phyloP scores from a whole-genome alignment of 2,113 vertebrate species.

The Ceratotherium simum region DNA sequence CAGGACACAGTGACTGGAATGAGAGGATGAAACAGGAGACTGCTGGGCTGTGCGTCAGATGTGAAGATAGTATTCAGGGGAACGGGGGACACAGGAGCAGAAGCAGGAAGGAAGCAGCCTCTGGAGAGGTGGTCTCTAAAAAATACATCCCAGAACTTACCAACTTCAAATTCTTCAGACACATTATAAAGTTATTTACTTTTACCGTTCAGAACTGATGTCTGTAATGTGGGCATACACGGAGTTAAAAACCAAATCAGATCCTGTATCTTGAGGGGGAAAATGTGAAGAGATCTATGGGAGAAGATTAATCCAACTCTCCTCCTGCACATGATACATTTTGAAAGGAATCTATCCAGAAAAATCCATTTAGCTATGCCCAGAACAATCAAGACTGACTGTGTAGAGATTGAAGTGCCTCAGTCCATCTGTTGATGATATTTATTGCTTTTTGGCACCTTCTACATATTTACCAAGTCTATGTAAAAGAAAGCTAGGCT shows the following conservation, averaged over 20 bases:
- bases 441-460: conserved; percentile 76
- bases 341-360: conserved; percentile 60
- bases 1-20: not conserved
- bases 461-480: conserved; percentile 75
- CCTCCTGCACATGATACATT: conserved; percentile 39
- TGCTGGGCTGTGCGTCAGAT: not conserved
- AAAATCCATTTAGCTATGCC: conserved; percentile 79
- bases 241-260: not conserved
- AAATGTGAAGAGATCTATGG: not conserved
- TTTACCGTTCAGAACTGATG: not conserved
- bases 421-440: conserved; percentile 82
- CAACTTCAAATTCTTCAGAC: not conserved
- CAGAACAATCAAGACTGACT: conserved; percentile 80
- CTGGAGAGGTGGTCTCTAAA: not conserved
- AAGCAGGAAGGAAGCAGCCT: not conserved
- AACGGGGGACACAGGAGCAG: not conserved
- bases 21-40: not conserved
- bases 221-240: not conserved
- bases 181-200: not conserved
- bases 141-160: not conserved
- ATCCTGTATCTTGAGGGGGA: not conserved
- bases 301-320: conserved; percentile 43
- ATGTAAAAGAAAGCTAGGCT: conserved; percentile 75
- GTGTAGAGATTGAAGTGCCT: conserved; percentile 73
- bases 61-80: not conserved